phyloP scores from a whole-genome alignment of 2,113 vertebrate species.

The Passer domesticus region DNA sequence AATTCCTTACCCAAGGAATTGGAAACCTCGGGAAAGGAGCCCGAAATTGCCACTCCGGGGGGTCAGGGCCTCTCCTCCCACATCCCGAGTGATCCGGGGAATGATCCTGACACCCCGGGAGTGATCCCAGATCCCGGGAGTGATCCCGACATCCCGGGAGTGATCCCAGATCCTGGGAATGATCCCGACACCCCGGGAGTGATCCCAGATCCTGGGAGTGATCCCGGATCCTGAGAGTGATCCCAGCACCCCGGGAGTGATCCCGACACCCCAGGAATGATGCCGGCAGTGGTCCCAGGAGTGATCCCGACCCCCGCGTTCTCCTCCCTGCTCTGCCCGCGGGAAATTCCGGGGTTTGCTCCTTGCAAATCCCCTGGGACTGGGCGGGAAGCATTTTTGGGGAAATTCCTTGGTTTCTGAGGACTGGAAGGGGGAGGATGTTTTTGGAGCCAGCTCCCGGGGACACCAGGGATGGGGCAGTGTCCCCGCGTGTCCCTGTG shows the following conservation, averaged over 20 bases:
- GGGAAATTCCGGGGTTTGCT: neutral
- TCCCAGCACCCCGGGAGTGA: fast-evolving
- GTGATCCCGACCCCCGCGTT: neutral
- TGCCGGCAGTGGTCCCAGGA: neutral
- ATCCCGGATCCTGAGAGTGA: fast-evolving
- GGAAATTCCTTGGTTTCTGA: neutral
- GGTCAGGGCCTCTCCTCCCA: neutral
- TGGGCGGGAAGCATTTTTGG: fast-evolving
- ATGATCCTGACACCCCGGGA: fast-evolving
- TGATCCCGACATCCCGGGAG: neutral
- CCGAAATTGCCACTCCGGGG: fast-evolving
- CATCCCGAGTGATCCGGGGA: neutral
- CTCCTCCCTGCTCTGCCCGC: neutral
- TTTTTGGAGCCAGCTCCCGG: neutral
- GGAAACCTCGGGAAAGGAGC: neutral
- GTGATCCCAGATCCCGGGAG: neutral
- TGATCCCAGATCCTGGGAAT: fast-evolving
- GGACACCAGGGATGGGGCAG: fast-evolving
- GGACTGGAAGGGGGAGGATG: neutral
- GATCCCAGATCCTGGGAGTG: no score
- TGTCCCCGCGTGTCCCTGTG: fast-evolving
- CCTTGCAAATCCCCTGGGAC: neutral
- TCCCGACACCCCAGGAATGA: neutral
- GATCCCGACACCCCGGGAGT: neutral
- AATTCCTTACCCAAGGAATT: neutral